Evolutionary conservation across 2,888 invertebrate genomes (phyloP), one percentile per base, ranked within the genome.

Genomic region (Temnothorax ravouxi): DNA sequence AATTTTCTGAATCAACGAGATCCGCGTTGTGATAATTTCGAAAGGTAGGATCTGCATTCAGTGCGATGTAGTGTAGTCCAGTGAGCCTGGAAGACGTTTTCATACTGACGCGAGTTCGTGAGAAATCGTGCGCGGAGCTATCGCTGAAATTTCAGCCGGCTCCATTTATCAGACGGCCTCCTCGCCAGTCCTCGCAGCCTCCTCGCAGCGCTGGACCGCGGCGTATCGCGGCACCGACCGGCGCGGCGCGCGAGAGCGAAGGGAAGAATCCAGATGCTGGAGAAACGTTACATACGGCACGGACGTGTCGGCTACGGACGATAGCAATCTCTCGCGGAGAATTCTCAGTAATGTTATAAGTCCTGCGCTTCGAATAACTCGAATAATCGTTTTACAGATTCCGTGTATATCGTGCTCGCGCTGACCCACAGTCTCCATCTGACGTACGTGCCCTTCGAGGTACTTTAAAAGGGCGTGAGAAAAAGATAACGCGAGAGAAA

Each of bases 101-200:
- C 88, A 59, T 50, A 67, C 56, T n/a, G 59, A 74, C 50, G 74
- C 83, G 75, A 74, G 71, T 84, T 84, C 84, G 82, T 89, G 87
- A 90, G 87, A 90, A 89, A 88, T 90, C 83, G 85, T 84, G 79
- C 79, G 84, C 84, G 84, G 88, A 86, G 87, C 88, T 88, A 91
- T 93, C 91, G 89, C 87, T 92, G 91, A 92, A 92, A 93, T 92
- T 92, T 93, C 89, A 91, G 88, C 88, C 88, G 83, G 84, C 83
- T 84, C 88, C 88, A 92, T 92, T 92, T 91, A 90, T 92, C 91
- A 92, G 91, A 50, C 80, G 83, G 84, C 83, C 83, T 85, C 79
- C 81, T 87, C 29, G 29, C 29, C 29, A 29, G 29, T 29, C 29
- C 29, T 29, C 87, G 86, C 41, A 44, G 85, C 83, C 90, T 89